Evolutionary conservation across 2,888 invertebrate genomes (phyloP).

Genomic region (Latheticus oryzae): DNA sequence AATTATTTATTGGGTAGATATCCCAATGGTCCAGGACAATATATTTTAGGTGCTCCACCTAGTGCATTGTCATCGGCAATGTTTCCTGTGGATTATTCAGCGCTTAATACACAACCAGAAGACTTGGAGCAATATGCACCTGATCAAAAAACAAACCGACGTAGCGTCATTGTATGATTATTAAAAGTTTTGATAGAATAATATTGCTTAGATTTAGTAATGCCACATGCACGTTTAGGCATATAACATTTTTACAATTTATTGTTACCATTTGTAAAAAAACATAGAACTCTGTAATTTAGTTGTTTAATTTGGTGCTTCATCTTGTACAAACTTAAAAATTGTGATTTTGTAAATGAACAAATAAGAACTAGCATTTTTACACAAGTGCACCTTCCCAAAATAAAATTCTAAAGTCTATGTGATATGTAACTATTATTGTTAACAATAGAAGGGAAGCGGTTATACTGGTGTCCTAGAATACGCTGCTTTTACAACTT

Average conservation of each 20-base stretch:
- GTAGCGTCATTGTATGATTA: slow-evolving; percentile 75
- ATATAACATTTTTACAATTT: slow-evolving; percentile 38
- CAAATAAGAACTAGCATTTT: slow-evolving; percentile 40
- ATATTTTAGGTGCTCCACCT: slow-evolving; percentile 75
- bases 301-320: slow-evolving; percentile 38
- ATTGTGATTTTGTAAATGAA: slow-evolving; percentile 36
- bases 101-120: slow-evolving; percentile 76
- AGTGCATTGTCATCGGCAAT: slow-evolving; percentile 70
- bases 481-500: slow-evolving; percentile 26
- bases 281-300: slow-evolving; percentile 17
- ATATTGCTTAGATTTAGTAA: slow-evolving; percentile 38
- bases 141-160: slow-evolving; percentile 75
- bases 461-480: slow-evolving; percentile 35
- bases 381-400: slow-evolving; percentile 64
- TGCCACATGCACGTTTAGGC: slow-evolving; percentile 42
- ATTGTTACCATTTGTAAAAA: not conserved
- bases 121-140: slow-evolving; percentile 78
- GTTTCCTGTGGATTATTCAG: slow-evolving; percentile 82
- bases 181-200: slow-evolving; percentile 25
- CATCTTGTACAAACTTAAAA: slow-evolving; percentile 27
- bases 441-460: slow-evolving; percentile 31
- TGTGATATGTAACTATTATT: slow-evolving; percentile 59
- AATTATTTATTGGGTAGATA: slow-evolving; percentile 81
- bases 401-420: slow-evolving; percentile 63
- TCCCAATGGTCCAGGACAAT: slow-evolving; percentile 82